Percentiles rank a stretch among this genome's conserved stretches.
Conservation (phyloP, 2,113 vertebrate species). For the Physeter macrocephalus region DNA sequence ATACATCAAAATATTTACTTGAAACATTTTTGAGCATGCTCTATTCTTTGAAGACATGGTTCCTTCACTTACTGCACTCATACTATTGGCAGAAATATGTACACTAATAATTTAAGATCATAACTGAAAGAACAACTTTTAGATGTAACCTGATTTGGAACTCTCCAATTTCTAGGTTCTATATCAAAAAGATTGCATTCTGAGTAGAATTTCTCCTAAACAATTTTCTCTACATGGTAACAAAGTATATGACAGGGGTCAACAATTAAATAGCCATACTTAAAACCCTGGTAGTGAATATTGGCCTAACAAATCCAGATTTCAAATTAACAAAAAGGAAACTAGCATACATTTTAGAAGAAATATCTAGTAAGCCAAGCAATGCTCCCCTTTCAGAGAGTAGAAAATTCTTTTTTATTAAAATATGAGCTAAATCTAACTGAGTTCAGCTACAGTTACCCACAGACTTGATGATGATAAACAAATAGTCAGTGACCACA, state of each 20-base stretch:
- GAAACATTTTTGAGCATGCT: not conserved
- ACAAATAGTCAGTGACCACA: not conserved
- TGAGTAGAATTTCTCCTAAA: not conserved
- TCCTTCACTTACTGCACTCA: not conserved
- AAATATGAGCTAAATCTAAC: not conserved
- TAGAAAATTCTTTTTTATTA: not conserved
- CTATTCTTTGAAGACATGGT: not conserved
- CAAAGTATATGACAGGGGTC: not conserved
- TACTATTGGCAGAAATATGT: not conserved
- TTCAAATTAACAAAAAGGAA: not conserved
- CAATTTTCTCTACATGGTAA: not conserved
- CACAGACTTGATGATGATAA: not conserved
- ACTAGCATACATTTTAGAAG: not conserved
- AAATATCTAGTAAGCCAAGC: not conserved
- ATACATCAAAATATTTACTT: not conserved
- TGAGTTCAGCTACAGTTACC: not conserved
- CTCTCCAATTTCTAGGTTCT: not conserved
- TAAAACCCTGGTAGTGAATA: not conserved
- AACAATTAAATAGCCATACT: not conserved
- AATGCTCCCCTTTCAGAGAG: not conserved
- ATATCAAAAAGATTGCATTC: not conserved
- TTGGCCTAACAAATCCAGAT: not conserved
- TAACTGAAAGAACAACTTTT: not conserved
- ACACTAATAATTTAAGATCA: not conserved
- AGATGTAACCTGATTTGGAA: not conserved